Base-by-base conservation (phyloP, 1,140 invertebrate species). In the Ceratitis capitata region DNA sequence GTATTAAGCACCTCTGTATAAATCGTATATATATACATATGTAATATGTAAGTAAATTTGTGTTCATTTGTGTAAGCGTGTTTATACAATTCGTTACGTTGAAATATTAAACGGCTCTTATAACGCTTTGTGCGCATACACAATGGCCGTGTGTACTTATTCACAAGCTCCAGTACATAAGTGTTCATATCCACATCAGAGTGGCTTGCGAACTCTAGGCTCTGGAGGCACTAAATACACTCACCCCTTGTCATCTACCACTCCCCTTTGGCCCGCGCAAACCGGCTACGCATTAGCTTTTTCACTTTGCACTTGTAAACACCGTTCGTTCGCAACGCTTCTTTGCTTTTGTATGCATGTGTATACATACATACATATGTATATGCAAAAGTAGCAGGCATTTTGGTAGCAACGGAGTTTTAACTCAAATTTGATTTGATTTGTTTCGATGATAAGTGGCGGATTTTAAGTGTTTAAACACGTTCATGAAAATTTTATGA, bases 381-480 rank as follows among this genome's bases (percentile, higher is more conserved):
- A 26, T 61, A 61, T 61, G 56, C 19, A 56, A 14, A 4, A n/a
- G n/a, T 53, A 16, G 26, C 29, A 26, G n/a, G 29, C 23, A 26
- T 61, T n/a, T 61, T 12, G 35, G 6, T 10, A 12, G 16, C n/a
- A 39, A 6, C 6, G 69, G 39, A 78, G 39, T 78, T 78, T 78
- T 9, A 69, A 78, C 39, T 78, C 69, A 78, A 78, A 78, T 78
- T 78, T 78, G 69, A 78, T 78, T 78, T 78, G 69, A 78, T 78
- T 78, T 45, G n/a, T 9, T n/a, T 23, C 69, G 39, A 78, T 39
- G 35, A 78, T 78, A 78, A 78, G 69, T 78, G 69, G 39, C 69
- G 69, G 69, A 78, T 78, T 78, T 78, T 78, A 78, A 78, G 69
- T 78, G 69, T 78, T 78, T 78, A 78, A 78, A 45, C 69, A 47